phyloP scores from a whole-genome alignment of 2,797 vertebrate species.

The Artibeus lituratus region DNA sequence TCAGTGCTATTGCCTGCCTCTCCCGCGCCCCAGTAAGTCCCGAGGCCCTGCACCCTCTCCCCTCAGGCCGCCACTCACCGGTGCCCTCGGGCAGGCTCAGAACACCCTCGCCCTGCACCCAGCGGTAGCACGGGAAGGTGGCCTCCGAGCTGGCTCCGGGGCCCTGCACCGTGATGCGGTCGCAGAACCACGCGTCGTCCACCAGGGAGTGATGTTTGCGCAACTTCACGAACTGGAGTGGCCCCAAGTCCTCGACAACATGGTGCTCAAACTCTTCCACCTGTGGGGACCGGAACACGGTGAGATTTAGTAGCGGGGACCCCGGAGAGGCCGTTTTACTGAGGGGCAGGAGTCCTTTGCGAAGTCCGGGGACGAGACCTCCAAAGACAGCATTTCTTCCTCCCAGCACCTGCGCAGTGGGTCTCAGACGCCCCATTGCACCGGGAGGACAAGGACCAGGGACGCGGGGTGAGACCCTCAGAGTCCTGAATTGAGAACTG shows the following conservation, averaged over 20 bases:
- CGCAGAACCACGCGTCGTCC: constrained; percentile 76
- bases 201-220: constrained; percentile 64
- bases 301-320: background rate
- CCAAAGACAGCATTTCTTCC: background rate
- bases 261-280: constrained; percentile 60
- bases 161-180: constrained; percentile 40
- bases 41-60: fast-evolving
- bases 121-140: constrained; percentile 65
- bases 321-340: background rate
- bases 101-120: constrained; percentile 46
- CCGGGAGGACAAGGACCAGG: background rate
- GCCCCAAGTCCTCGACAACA: constrained; percentile 54
- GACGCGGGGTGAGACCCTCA: fast-evolving
- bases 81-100: constrained; percentile 74
- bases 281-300: constrained; percentile 4
- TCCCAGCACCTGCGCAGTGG: background rate
- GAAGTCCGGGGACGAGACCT: background rate
- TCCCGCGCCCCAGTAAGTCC: background rate
- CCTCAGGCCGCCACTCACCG: constrained; percentile 67
- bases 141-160: background rate
- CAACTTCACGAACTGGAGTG: constrained; percentile 68
- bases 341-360: background rate
- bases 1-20: too few species aligned
- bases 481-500: background rate
- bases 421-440: background rate